Percentiles rank a stretch among this genome's conserved stretches.
phyloP scores from a whole-genome alignment of 2,888 invertebrate genomes.

The Microctonus hyperodae region DNA sequence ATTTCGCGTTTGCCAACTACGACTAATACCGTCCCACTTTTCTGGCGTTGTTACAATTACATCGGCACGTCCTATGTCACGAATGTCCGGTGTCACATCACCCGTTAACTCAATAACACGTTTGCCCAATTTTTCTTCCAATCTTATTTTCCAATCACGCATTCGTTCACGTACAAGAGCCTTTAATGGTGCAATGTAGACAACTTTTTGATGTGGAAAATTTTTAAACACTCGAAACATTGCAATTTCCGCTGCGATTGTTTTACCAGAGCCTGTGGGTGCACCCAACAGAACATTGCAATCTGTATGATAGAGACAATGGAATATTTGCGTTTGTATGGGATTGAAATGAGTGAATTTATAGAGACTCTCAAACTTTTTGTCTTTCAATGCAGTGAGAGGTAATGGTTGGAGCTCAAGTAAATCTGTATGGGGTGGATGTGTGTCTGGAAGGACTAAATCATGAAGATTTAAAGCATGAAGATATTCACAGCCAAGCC shows the following conservation, averaged over 20 bases:
- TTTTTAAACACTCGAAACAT: slow-evolving; percentile 90
- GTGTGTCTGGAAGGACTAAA: slow-evolving; percentile 87
- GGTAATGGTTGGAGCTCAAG: slow-evolving; percentile 91
- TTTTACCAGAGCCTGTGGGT: slow-evolving; percentile 97
- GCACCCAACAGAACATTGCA: slow-evolving; percentile 93
- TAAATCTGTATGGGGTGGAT: slow-evolving; percentile 94
- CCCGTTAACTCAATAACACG: slow-evolving; percentile 96
- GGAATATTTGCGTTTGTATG: slow-evolving; percentile 98
- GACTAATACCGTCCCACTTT: slow-evolving; percentile 99
- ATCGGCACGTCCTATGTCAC: slow-evolving; percentile 82
- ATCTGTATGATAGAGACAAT: slow-evolving; percentile 94
- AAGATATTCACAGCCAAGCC: slow-evolving; percentile 71
- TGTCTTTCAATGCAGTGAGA: slow-evolving; percentile 80
- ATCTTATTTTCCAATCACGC: slow-evolving; percentile 89
- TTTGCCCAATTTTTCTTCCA: slow-evolving; percentile 76
- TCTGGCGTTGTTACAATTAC: slow-evolving; percentile 99
- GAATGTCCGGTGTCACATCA: slow-evolving; percentile 85
- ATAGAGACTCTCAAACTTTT: slow-evolving; percentile 82
- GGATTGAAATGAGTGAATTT: slow-evolving; percentile 96
- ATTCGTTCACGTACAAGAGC: slow-evolving; percentile 96
- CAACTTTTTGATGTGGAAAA: slow-evolving; percentile 83
- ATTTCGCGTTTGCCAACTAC: slow-evolving; percentile 96
- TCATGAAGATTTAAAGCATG: slow-evolving; percentile 80
- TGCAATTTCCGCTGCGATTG: slow-evolving; percentile 96
- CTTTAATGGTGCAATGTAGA: slow-evolving; percentile 98